Evolutionary conservation across 1,140 invertebrate species (phyloP), one percentile per base, ranked within the genome.

Genomic region (Brachionus rotundiformis): DNA sequence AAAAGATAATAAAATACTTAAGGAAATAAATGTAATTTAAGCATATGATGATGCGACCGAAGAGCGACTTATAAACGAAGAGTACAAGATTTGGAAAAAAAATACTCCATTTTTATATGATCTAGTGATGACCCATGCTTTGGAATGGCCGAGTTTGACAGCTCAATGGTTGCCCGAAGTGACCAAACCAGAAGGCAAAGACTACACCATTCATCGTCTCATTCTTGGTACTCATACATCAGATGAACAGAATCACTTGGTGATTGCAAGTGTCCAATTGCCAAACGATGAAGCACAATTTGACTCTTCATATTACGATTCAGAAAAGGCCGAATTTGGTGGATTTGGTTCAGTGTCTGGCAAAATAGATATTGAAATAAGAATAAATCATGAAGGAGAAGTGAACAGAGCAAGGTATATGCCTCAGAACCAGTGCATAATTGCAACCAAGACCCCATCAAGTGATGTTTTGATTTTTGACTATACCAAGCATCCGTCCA

Each of bases 311-410:
- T 96, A 98, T 88, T 99, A 99, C 89, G 96, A 98, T 85, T 96
- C 95, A 89, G 96, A 98, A 85, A 98, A 97, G 89, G 96, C 87
- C 93, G 97, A 99, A 90, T 99, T 98, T 90, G 98, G 98, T 84
- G 98, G 98, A 0, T 99, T 99, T 90, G 97, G 98, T 29, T 98
- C 96, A 1, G 95, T 99, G 3, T 96, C 94, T 85, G 98, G 97
- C 3, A 99, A 99, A 88, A 99, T 99, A 85, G 97, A 99, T 88
- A 98, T 99, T 84, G 97, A 99, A 88, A 99, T 99, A 39, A 98
- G 99, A 89, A 99, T 99, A 82, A 99, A 99, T 88, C 98, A 99
- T 86, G 98, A 99, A 87, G 98, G 98, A 2, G 98, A 99, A 89
- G 98, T 99, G 7, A 99, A 99, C 86, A 89, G 98, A 84, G 98